Base-by-base conservation (phyloP, 1,140 invertebrate species). In the Drosophila micromelanica region DNA sequence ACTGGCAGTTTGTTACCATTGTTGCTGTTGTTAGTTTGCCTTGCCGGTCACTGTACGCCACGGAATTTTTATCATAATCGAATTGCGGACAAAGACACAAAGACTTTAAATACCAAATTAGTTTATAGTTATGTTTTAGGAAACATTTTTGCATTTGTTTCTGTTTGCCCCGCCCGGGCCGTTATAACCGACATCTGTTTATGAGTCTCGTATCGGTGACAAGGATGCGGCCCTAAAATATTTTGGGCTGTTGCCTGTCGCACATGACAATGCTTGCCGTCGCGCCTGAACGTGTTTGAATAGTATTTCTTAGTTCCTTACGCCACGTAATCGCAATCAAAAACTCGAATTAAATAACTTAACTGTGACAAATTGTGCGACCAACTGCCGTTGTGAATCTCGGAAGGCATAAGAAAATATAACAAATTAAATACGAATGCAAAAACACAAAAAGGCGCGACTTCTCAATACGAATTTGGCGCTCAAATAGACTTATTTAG, bases 401-500 rank as follows among this genome's bases (percentile, higher is more conserved):
- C 37, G n/a, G 56, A 46, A 35, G 20, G 27, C 37, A 63, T 63
- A 35, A 43, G 17, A 20, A 3, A 63, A 13, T 8, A 35, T 35
- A 35, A 60, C 12, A 48, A 17, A 59, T 42, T 27, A n/a, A 12
- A 13, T 27, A 43, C 43, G 17, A 43, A 56, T 43, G 7, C 9
- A 46, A 60, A 35, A 11, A 45, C 67, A 78, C 67, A 32, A 5
- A 40, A 51, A 73, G 74, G 78, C 70, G 79, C 61, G 76, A 86
- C 73, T 17, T 17, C 43, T 40, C 42, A 79, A 73, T 37, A 80
- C 89, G 81, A 90, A 91, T 90, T 80, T 90, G 76, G 72, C 77
- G 90, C 90, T 91, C 89, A 91, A 91, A 91, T 91, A 91, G 81
- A 86, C 81, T 91, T 91, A 81, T 90, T 90, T 90, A 89, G 76